Evolutionary conservation across 2,888 invertebrate species (phyloP), one percentile per base, ranked within the genome.

Genomic region (Hybos culiciformis): DNA sequence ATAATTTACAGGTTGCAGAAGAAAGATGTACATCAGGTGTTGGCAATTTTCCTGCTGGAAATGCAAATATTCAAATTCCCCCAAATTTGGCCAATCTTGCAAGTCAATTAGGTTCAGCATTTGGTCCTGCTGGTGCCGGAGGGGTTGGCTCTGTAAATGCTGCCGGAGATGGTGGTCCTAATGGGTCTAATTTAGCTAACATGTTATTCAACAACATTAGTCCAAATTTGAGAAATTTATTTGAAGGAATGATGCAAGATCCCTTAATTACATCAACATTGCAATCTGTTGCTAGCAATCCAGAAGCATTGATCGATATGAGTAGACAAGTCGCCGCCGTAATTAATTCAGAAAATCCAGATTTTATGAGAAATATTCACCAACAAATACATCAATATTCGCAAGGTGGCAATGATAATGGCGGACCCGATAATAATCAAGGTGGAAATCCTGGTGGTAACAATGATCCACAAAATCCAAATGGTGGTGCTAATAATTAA

Each of bases 1-100:
- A 82, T 59, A 94, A 94, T 69, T 67, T 94, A 50, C 77, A 79
- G 53, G 73, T 91, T 33, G 82, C 90, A 0, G 83, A 90, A 32
- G 61, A 59, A 23, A 50, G 53, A 26, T 32, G 43, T 29, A 31
- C 48, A 1, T 12, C 45, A 3, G 37, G 15, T 2, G 3, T 29
- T 9, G 26, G 21, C 12, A n/a, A 9, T 6, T 20, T 5, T 20
- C 9, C 11, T 9, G 5, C 36, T 20, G 4, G n/a, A 12, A 17
- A 11, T 9, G 4, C 36, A 36, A 21, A 14, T 21, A 36, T 36
- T 7, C 36, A 21, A 21, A 14, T 29, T n/a, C 29, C 29, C 12
- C n/a, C 4, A 5, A 3, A 26, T 26, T 26, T 26, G 12, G 4
- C 26, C n/a, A 29, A 29, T 29, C n/a, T 29, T 29, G n/a, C n/a